phyloP scores from a whole-genome alignment of 2,797 vertebrate genomes.

The Phataginus tricuspis region DNA sequence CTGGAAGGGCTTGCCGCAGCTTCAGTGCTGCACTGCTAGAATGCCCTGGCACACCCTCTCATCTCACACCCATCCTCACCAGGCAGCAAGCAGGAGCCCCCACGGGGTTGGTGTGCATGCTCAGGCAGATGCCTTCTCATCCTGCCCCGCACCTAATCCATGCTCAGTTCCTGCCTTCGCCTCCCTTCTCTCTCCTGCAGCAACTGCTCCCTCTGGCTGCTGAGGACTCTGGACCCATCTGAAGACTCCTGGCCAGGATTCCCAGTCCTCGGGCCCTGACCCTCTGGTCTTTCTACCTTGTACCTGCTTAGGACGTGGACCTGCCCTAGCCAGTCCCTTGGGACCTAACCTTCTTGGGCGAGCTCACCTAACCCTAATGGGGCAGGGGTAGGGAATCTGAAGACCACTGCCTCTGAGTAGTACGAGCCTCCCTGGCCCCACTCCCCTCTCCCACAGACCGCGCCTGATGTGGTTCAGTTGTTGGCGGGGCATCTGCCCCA shows the following conservation, averaged over 20 bases:
- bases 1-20: accelerated
- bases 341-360: not conserved
- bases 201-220: not conserved
- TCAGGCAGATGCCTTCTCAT: accelerated
- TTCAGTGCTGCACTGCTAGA: not conserved
- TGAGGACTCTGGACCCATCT: accelerated
- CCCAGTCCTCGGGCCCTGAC: not conserved
- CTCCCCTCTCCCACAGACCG: not conserved
- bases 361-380: not conserved
- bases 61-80: not conserved
- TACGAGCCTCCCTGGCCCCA: accelerated
- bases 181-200: not conserved
- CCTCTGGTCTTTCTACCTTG: not conserved
- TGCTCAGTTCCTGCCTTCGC: not conserved
- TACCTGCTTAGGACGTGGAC: not conserved
- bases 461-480: accelerated
- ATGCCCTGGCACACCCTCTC: accelerated
- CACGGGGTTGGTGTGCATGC: accelerated
- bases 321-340: not conserved
- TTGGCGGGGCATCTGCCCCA: not conserved
- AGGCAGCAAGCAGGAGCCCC: not conserved
- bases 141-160: accelerated
- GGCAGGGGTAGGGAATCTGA: not conserved
- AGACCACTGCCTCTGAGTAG: not conserved
- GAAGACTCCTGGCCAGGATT: not conserved